These are phyloP conservation scores for Pyrochroa serraticornis DNA, from an alignment of 2,888 invertebrate genomes.

Conservation along the genomic window DNA sequence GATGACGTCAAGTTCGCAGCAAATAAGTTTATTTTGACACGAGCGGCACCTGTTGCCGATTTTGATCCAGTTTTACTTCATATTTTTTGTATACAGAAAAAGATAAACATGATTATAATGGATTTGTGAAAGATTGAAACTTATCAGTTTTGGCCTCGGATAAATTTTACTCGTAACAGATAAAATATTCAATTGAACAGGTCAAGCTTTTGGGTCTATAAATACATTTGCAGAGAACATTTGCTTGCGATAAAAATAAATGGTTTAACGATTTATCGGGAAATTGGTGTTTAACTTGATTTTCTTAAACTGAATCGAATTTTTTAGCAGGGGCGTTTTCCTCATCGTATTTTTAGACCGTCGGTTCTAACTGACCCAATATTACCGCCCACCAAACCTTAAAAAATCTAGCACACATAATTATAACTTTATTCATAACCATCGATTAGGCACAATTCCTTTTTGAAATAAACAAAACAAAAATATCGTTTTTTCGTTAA, in stretches of 20 bases:
- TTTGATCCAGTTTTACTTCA: too few species aligned
- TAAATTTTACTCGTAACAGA: background rate
- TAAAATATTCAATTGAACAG: slow-evolving; percentile 7
- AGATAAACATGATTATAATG: too few species aligned
- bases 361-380: background rate
- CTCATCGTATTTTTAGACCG: slow-evolving; percentile 9
- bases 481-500: too few species aligned
- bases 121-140: too few species aligned
- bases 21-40: too few species aligned
- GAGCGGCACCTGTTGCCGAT: too few species aligned
- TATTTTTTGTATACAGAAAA: too few species aligned
- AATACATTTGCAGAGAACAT: background rate
- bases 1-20: too few species aligned
- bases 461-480: too few species aligned
- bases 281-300: background rate
- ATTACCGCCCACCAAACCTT: slow-evolving; percentile 2
- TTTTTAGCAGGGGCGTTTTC: slow-evolving; percentile 1
- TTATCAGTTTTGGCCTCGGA: background rate
- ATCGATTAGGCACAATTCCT: too few species aligned
- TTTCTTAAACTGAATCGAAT: too few species aligned
- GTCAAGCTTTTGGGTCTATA: slow-evolving; percentile 7
- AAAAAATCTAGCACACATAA: too few species aligned
- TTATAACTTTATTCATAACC: background rate
- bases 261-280: background rate
- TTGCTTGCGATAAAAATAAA: background rate